Evolutionary conservation across 2,113 vertebrate genomes (phyloP), one percentile per base, ranked within the genome.

Genomic region (Corythoichthys haematopterus): DNA sequence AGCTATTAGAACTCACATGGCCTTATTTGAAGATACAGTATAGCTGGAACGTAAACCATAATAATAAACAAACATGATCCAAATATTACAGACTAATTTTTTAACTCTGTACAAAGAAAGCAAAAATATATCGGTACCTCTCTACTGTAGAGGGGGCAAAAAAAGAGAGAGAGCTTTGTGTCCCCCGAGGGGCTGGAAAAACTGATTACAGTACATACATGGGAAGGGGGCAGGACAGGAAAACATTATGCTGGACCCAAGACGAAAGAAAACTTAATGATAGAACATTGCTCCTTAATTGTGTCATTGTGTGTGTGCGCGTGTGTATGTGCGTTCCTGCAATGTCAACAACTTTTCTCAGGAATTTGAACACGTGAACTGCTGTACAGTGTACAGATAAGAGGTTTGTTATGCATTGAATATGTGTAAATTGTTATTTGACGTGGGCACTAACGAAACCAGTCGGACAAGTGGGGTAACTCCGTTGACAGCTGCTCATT

Each of bases 111-210:
- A 64, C n/a, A 74, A 56, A 65, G 12, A 67, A 57, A 35, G 6
- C 11, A 11, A 36, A 57, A 57, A 57, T 64, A 55, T 33, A 63
- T 62, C 77, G 38, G 48, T 9, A 53, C 52, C 15, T 37, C 65
- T 62, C 68, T 71, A 77, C 66, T 75, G 40, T 78, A 10, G 28
- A 8, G 40, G 6, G 40, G 40, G 20, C 20, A 52, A 52, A 52
- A 20, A 37, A 51, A 85, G 81, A 66, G 79, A 74, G 65, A 73
- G 50, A 58, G 70, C 59, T 75, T 78, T 74, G 73, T 84, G 80
- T 83, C 82, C 78, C 83, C 59, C 72, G 70, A 82, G 79, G 75
- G 81, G 80, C 82, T 81, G 91, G 90, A 90, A 90, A 89, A 87
- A 86, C 76, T 88, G 76, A 89, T 79, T 60, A 74, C 65, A 89